These are phyloP conservation scores for Calcarius ornatus DNA, from an alignment of 2,113 vertebrate genomes.

Conservation along the genomic window DNA sequence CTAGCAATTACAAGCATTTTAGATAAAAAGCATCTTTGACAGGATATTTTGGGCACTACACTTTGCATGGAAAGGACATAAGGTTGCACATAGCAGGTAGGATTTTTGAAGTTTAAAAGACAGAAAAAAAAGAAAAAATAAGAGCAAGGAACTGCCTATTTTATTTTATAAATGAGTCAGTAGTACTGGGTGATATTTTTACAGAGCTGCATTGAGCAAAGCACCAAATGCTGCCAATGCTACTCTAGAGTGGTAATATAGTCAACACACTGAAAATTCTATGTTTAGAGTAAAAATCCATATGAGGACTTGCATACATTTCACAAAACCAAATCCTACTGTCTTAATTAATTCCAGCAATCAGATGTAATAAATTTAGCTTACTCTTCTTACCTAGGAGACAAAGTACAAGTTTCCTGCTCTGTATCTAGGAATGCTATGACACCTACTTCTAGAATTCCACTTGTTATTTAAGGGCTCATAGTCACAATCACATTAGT, in stretches of 20 bases:
- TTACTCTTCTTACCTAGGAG: background rate
- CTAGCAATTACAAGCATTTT: background rate
- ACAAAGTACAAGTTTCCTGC: background rate
- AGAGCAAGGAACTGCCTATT: background rate
- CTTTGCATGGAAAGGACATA: background rate
- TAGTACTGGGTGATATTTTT: background rate
- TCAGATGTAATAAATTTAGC: background rate
- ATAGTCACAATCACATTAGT: constrained; percentile 19
- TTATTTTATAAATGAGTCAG: background rate
- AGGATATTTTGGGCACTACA: background rate
- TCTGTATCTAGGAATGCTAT: background rate
- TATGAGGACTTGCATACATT: background rate
- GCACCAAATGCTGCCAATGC: background rate
- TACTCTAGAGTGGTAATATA: background rate
- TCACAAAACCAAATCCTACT: background rate
- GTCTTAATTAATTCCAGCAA: background rate
- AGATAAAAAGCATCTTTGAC: background rate
- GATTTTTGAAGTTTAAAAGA: background rate
- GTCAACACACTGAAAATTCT: background rate
- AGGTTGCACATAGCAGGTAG: background rate
- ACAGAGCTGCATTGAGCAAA: background rate
- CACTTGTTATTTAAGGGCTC: background rate
- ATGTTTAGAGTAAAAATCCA: background rate
- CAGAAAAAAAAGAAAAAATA: background rate
- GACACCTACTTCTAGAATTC: background rate